Conservation (phyloP, 2,113 vertebrate genomes). For the Sander lucioperca region DNA sequence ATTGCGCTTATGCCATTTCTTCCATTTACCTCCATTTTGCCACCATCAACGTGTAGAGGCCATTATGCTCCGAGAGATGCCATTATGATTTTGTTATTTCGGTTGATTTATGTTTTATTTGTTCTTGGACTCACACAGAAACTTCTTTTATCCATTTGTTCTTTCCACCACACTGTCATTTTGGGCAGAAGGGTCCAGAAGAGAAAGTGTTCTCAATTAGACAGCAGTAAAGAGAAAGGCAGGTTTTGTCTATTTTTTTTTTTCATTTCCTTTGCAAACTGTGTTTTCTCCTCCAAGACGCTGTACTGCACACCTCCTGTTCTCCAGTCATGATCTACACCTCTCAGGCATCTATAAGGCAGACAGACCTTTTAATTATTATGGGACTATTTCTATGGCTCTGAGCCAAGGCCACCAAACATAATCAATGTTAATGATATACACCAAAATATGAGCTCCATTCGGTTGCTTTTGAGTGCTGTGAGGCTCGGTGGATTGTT, state of each 20-base stretch:
- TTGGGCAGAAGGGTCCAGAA: constrained; percentile 14
- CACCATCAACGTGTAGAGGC: not conserved
- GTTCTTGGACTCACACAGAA: constrained; percentile 27
- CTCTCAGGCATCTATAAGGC: constrained; percentile 34
- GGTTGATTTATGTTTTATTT: constrained; percentile 20
- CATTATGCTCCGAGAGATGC: not conserved
- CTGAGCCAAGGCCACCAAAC: constrained; percentile 52
- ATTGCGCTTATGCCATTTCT: constrained; percentile 13
- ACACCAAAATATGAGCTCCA: constrained; percentile 54
- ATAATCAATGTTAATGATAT: constrained; percentile 64
- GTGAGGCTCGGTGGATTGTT: constrained; percentile 64
- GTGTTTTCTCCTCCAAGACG: constrained; percentile 39
- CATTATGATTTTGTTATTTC: constrained; percentile 6
- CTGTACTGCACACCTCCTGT: constrained; percentile 17
- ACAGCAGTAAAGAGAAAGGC: constrained; percentile 32
- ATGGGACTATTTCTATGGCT: constrained; percentile 39
- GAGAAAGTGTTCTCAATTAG: constrained; percentile 22
- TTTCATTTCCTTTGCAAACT: constrained; percentile 46
- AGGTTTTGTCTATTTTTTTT: constrained; percentile 31
- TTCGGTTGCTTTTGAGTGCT: constrained; percentile 58
- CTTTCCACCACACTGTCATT: constrained; percentile 34
- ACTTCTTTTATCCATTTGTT: constrained; percentile 36
- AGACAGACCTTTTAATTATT: constrained; percentile 33
- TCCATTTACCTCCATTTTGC: constrained; percentile 23
- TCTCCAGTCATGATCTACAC: constrained; percentile 30